Percentiles rank a stretch among this genome's conserved stretches.
Evolutionary conservation across 2,113 vertebrate species (phyloP).

Genomic region (Raja brachyura): DNA sequence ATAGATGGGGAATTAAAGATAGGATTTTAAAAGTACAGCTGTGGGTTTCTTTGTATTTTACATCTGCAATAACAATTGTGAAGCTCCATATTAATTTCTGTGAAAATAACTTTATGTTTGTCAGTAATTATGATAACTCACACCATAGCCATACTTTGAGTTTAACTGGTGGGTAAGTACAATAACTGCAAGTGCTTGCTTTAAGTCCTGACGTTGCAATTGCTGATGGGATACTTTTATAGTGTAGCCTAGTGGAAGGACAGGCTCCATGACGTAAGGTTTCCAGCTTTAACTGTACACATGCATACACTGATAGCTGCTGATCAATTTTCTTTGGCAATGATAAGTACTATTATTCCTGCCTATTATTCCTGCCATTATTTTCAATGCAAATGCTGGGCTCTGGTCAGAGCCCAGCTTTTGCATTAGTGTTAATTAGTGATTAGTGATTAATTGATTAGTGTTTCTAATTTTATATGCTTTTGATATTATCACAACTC

Average conservation of each 20-base stretch:
- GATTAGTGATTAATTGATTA: too few relatives aligned
- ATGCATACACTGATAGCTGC: neutral
- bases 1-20: neutral
- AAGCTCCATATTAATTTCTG: too few relatives aligned
- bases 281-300: neutral
- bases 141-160: too few relatives aligned
- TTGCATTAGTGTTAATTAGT: too few relatives aligned
- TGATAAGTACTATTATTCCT: neutral
- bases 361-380: neutral
- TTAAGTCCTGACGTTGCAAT: neutral
- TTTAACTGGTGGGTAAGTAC: neutral
- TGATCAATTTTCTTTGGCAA: neutral
- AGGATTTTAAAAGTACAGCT: neutral
- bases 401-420: neutral
- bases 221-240: neutral
- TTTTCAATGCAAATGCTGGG: neutral
- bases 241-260: neutral
- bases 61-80: too few relatives aligned
- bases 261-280: neutral
- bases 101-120: too few relatives aligned
- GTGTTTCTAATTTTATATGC: neutral
- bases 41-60: neutral
- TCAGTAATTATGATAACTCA: too few relatives aligned
- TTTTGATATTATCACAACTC: neutral
- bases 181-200: neutral